These are phyloP conservation scores for Erebia epiphron DNA, from an alignment of 2,888 invertebrate species.

Conservation along the genomic window DNA sequence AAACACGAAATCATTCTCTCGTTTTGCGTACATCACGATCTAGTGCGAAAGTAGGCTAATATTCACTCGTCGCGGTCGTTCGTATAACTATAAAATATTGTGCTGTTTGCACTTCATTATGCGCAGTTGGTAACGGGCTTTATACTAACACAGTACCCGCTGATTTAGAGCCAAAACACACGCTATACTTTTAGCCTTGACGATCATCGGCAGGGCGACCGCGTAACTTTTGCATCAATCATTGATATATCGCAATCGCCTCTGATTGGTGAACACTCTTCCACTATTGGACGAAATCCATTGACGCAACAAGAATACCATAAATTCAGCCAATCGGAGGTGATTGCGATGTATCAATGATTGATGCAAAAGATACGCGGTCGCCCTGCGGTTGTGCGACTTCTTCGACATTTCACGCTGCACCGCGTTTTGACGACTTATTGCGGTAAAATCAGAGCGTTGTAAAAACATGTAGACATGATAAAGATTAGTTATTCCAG, in stretches of 20 bases:
- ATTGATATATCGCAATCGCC: no score
- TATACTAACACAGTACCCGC: neutral
- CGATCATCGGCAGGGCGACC: no score
- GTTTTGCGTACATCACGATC: neutral
- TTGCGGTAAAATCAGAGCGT: neutral
- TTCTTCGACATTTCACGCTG: no score
- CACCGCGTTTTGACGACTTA: neutral
- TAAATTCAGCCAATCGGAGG: no score
- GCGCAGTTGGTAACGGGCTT: slow-evolving; percentile 17
- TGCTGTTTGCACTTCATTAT: slow-evolving; percentile 30
- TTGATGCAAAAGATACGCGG: no score
- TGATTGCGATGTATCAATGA: no score
- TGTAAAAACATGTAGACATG: no score
- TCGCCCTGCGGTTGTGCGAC: neutral
- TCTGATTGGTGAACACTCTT: no score
- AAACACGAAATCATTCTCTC: neutral
- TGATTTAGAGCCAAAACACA: neutral
- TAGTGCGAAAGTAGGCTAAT: slow-evolving; percentile 29
- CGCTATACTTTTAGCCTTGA: neutral
- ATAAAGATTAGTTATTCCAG: no score
- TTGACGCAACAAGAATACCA: no score
- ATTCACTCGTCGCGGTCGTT: slow-evolving; percentile 22
- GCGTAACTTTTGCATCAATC: no score
- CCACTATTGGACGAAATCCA: no score
- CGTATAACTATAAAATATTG: slow-evolving; percentile 18